Evolutionary conservation across 1,140 invertebrate species (phyloP).

Genomic region (Chironomus striatipennis): DNA sequence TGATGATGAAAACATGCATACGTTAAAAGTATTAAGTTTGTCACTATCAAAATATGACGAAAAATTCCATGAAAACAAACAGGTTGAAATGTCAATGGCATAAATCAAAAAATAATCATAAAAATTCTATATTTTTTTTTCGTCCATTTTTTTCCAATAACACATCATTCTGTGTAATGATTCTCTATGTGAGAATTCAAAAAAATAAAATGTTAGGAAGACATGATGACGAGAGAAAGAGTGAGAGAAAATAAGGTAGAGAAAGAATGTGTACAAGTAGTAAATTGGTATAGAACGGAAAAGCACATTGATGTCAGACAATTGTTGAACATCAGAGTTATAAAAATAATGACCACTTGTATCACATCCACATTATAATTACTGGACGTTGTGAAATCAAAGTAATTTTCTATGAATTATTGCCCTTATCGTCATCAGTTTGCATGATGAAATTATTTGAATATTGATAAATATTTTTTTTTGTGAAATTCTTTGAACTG

Average conservation of each 20-base stretch:
- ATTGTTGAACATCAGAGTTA: neutral
- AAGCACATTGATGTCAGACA: neutral
- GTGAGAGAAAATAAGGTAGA: slow-evolving; percentile 10
- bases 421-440: too few species aligned
- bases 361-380: neutral
- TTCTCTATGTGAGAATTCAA: neutral
- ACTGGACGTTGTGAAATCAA: too few species aligned
- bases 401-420: too few species aligned
- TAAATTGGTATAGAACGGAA: slow-evolving; percentile 13
- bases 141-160: neutral
- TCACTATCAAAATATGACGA: neutral
- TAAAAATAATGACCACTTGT: slow-evolving; percentile 5
- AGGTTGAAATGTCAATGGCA: slow-evolving; percentile 12
- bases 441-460: too few species aligned
- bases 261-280: neutral
- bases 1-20: too few species aligned
- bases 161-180: neutral
- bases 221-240: too few species aligned
- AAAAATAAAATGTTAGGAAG: too few species aligned
- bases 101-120: neutral
- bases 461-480: too few species aligned
- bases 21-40: too few species aligned
- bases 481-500: too few species aligned
- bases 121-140: neutral
- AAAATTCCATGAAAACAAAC: slow-evolving; percentile 7